Conservation (phyloP, 2,797 vertebrate genomes). For the Hipposideros larvatus region DNA sequence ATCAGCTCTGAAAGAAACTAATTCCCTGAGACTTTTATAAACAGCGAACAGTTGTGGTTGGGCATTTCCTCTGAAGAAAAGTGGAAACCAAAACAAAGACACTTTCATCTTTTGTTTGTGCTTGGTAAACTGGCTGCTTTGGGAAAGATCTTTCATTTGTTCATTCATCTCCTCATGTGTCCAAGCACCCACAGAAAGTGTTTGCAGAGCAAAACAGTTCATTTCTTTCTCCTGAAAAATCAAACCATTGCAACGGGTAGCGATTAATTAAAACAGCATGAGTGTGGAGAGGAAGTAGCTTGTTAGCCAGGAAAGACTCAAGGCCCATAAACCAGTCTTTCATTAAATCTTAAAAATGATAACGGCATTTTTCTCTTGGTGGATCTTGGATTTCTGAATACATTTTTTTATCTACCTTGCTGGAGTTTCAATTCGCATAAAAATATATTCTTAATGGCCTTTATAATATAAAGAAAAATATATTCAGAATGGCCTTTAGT, state of each 20-base stretch:
- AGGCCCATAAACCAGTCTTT: neutral
- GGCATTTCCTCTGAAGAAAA: conserved; percentile 63
- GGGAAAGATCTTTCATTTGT: neutral
- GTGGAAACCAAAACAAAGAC: conserved; percentile 63
- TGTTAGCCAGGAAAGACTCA: neutral
- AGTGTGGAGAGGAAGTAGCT: neutral
- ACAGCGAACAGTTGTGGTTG: neutral
- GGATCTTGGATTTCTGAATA: neutral
- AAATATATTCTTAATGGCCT: neutral
- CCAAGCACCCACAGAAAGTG: neutral
- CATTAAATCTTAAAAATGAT: neutral
- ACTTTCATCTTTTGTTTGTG: conserved; percentile 64
- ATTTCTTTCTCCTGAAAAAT: conserved; percentile 45
- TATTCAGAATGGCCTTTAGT: neutral
- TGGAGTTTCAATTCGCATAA: neutral
- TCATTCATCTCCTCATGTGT: neutral
- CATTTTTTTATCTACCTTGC: neutral
- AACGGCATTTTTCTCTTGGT: neutral
- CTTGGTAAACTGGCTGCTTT: conserved; percentile 24
- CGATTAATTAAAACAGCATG: conserved; percentile 45
- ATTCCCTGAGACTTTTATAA: conserved; percentile 66
- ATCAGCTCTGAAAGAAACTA: conserved; percentile 6
- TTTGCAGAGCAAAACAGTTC: conserved; percentile 56
- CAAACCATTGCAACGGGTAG: conserved; percentile 9
- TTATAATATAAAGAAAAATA: too few relatives aligned